Evolutionary conservation across 2,113 vertebrate species (phyloP).

Genomic region (Triplophysa tibetana): DNA sequence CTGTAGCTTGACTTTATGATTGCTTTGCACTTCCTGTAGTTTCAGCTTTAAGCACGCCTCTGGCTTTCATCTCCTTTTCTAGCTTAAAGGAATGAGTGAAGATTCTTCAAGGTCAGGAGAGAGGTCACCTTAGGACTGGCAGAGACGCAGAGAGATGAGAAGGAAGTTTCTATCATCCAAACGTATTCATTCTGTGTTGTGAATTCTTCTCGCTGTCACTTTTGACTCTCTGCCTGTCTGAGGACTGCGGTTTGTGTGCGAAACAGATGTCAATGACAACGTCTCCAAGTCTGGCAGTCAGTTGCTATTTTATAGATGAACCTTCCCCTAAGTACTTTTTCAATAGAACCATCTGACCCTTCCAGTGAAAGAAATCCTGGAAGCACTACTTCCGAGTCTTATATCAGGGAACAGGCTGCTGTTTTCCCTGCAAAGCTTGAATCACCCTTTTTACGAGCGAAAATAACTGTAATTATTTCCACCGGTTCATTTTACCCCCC

Average conservation of each 20-base stretch:
- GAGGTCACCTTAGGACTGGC: conserved; percentile 18
- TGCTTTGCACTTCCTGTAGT: conserved; percentile 8
- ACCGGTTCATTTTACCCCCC: background rate
- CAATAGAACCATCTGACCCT: conserved; percentile 21
- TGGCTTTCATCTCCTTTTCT: conserved; percentile 13
- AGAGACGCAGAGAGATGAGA: background rate
- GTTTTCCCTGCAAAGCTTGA: background rate
- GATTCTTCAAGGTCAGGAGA: conserved; percentile 9
- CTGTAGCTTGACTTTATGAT: conserved; percentile 16
- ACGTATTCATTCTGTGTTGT: background rate
- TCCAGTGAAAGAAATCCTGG: conserved; percentile 12
- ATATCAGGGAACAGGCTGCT: background rate
- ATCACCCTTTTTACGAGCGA: conserved; percentile 1
- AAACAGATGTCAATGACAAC: conserved; percentile 18
- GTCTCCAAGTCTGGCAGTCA: conserved; percentile 11
- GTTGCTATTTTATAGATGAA: conserved; percentile 30
- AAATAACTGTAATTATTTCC: background rate
- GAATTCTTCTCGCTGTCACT: conserved; percentile 15
- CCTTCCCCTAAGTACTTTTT: conserved; percentile 15
- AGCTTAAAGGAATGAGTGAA: conserved; percentile 12
- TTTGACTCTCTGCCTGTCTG: conserved; percentile 33
- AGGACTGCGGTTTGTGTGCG: conserved; percentile 27
- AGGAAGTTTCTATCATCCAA: background rate
- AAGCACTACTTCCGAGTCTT: conserved; percentile 12
- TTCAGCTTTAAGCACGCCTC: conserved; percentile 14